Percentiles rank a stretch among this genome's conserved stretches.
phyloP scores from a whole-genome alignment of 2,888 invertebrate genomes.

The Morpho deidamia region DNA sequence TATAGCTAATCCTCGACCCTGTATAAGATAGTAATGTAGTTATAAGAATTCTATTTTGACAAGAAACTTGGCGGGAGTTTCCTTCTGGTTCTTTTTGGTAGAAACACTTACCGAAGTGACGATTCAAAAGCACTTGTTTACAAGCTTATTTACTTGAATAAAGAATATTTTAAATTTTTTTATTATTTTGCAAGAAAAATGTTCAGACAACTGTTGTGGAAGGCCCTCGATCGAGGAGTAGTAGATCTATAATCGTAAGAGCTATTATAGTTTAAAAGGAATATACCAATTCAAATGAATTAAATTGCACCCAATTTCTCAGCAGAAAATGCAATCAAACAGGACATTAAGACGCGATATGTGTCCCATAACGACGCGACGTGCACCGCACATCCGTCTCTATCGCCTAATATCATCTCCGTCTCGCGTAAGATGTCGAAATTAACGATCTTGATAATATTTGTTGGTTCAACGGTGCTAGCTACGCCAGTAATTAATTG shows the following conservation, averaged over 20 bases:
- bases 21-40: too few species aligned
- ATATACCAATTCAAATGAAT: not conserved
- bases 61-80: too few species aligned
- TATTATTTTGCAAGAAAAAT: too few species aligned
- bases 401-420: conserved; percentile 47
- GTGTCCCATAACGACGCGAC: conserved; percentile 25
- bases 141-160: too few species aligned
- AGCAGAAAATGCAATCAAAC: conserved; percentile 19
- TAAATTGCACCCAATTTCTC: conserved; percentile 3
- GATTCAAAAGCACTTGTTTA: too few species aligned
- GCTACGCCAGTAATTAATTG: conserved; percentile 69
- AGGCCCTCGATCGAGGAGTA: too few species aligned
- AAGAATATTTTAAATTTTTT: too few species aligned
- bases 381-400: conserved; percentile 47
- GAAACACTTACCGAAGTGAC: too few species aligned
- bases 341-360: conserved; percentile 19
- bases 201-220: too few species aligned
- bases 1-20: too few species aligned
- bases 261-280: not conserved
- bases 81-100: too few species aligned
- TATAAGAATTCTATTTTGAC: too few species aligned
- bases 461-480: conserved; percentile 70
- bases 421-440: conserved; percentile 63
- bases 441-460: conserved; percentile 77
- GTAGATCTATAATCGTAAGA: not conserved